Evolutionary conservation across 2,113 vertebrate species (phyloP), one percentile per base, ranked within the genome.

Genomic region (Bufo bufo): DNA sequence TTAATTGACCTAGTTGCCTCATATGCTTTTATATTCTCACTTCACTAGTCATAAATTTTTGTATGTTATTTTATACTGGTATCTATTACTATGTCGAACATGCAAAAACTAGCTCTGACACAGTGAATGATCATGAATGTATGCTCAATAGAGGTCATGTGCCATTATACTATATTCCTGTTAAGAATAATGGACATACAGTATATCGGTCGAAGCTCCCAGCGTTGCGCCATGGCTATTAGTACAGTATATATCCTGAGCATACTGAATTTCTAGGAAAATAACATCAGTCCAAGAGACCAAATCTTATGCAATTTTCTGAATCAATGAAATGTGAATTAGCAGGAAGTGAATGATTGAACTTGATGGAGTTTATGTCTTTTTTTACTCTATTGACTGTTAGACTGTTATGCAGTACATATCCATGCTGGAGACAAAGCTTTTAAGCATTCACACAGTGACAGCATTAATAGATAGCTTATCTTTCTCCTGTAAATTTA

Each of bases 401-500:
- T 75, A 49, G 72, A 50, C 72, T 47, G 71, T 50, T 75, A 49
- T 75, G 45, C 47, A 75, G 72, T 75, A 75, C 47, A 75, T 75
- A 75, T 75, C 45, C 47, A 75, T 4, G 47, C 72, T 75, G 72
- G 72, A 75, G 72, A 45, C 72, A 75, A 75, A 75, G 72, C 72
- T 75, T 50, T 75, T 50, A 75, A 50, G 72, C 72, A 49, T 75
- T 75, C 72, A 75, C 72, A 75, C 47, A 75, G 16, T 19, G 50
- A 20, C 45, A 75, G 20, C 72, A 75, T 75, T 75, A 50, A 75
- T 75, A 75, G 45, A 75, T 78, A 78, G 50, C 19, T 56, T 54
- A 78, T 78, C 50, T 78, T 50, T 52, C 20, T 54, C 49, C 77
- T 54, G 77, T 78, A 78, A 78, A 56, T 78, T 78, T 78, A 78